Base-by-base conservation (phyloP, 2,113 vertebrate genomes). In the Psettodes erumei region DNA sequence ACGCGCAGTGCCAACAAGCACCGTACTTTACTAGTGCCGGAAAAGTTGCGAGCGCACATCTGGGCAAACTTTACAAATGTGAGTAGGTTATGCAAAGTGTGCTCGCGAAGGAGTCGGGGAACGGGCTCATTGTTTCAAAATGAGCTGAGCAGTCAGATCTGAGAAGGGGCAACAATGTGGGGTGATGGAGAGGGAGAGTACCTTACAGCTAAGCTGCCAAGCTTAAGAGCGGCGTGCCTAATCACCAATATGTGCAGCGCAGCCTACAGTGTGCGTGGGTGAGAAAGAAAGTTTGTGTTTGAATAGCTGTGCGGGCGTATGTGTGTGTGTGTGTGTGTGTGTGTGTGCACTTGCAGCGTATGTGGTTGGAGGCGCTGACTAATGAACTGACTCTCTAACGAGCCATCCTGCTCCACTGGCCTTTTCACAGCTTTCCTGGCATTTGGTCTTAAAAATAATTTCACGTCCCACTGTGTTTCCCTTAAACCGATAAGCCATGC, bases 391-490 rank as follows among this genome's bases (percentile, higher is more conserved):
- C 79, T 88, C 76, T 83, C 85, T 89, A 92, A 93, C 90, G 78
- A 92, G 86, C 82, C 84, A 81, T 87, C 75, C 84, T 79, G 83
- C 79, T 88, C 83, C 84, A 82, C 64, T 91, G 91, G 90, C 89
- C 91, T 93, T 92, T 93, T 92, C 88, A 74, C 84, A 84, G 88
- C 87, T 90, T 91, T 92, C 85, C 85, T 94, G 94, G 83, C 91
- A 94, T 92, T 94, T 93, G 82, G 70, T 91, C 87, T 91, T 84
- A 92, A 92, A 92, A 94, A 93, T 93, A 93, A 94, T 94, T 94
- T 93, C 93, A 92, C 90, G 89, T 93, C 89, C 91, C 94, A 93
- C 86, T 92, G 94, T 94, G 90, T 91, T 93, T 91, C 83, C 82
- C 84, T 89, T 89, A 91, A 93, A 92, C 89, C 76, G 85, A 93